Base-by-base conservation (phyloP, 2,797 vertebrate species). In the Zenarchopterus dispar region DNA sequence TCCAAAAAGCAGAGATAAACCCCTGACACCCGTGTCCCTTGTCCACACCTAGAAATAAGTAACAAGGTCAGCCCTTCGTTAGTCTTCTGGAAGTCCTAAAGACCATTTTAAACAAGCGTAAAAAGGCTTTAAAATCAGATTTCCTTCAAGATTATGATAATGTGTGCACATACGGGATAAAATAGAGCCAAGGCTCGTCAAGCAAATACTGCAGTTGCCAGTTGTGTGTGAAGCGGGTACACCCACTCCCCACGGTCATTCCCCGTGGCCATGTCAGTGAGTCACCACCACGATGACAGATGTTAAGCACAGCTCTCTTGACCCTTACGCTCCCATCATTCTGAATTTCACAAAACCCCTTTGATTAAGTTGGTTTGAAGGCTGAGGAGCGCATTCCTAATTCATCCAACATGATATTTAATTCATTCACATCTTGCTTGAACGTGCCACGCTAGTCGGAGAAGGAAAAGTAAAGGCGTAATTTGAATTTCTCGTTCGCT, bases 371-470 rank as follows among this genome's bases (percentile, higher is more conserved):
- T 56, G 57, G 61, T 78, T 73, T 77, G 77, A 87, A 84, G 67
- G 73, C 77, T 78, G 70, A 77, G 65, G 66, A 69, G 56, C 55
- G 60, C 77, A 86, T 87, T 60, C 73, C 82, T 85, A 86, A 90
- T 90, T 88, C 76, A 91, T 86, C 70, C 75, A 75, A 74, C 68
- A 45, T 82, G 70, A 81, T 81, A 72, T 87, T 88, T 85, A 77
- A 88, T 88, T 78, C 74, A 89, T 87, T 82, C 74, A 60, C 60
- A 45, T 67, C 75, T 46, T 66, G 68, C 63, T 62, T 9, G 42
- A 76, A 82, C 65, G 71, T 77, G 65, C 50, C 56, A 72, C 50
- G 42, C 45, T 16, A 42, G 62, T 58, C 62, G 10, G 18, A 68
- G 78, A 62, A 44, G 59, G 62, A 58, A 63, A 41, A 49, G 44